Conservation (phyloP, 2,113 vertebrate genomes). For the Scytalopus superciliaris region DNA sequence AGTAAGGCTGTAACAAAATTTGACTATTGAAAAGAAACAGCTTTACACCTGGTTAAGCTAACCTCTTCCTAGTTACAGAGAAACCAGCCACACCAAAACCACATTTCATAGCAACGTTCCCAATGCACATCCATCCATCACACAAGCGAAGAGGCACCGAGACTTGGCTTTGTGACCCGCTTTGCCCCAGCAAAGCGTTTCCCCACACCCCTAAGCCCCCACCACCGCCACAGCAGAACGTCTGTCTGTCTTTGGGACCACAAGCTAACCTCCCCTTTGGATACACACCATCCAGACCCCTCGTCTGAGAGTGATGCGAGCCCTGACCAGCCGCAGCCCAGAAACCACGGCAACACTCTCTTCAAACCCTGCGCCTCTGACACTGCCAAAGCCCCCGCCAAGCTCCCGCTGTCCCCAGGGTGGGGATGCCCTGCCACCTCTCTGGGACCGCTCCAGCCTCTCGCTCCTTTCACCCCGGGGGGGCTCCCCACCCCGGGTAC, state of each 20-base stretch:
- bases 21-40: not conserved
- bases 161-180: too few species aligned
- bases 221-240: accelerated
- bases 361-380: accelerated
- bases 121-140: accelerated
- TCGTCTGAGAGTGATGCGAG: accelerated
- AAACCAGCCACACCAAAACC: not conserved
- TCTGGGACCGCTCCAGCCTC: not conserved
- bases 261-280: not conserved
- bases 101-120: not conserved
- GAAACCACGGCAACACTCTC: accelerated
- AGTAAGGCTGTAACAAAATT: not conserved
- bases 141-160: not conserved
- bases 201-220: not conserved
- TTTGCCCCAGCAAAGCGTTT: not conserved
- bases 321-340: not conserved
- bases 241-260: too few species aligned
- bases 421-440: accelerated
- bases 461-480: accelerated
- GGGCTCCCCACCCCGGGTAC: too few species aligned
- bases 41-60: accelerated
- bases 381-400: accelerated
- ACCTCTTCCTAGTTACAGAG: not conserved
- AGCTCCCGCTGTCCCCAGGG: accelerated
- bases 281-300: accelerated